Base-by-base conservation (phyloP, 2,797 vertebrate species). In the Xenops minutus region DNA sequence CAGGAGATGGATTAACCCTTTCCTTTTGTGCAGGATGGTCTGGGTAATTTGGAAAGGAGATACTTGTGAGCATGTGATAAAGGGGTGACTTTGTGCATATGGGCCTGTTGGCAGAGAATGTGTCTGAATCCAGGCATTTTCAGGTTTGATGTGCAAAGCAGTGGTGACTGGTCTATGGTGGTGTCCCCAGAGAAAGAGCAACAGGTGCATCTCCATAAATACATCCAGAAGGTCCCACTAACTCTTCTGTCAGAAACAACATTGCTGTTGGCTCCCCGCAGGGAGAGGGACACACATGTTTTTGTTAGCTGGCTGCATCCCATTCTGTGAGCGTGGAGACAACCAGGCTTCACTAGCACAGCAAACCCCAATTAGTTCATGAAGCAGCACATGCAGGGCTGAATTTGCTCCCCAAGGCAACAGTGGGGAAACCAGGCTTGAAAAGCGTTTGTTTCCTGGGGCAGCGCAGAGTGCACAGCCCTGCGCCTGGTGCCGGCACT, bases 401-500 rank as follows among this genome's bases (percentile, higher is more conserved):
- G 82, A 77, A 54, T 44, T 91, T 24, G 26, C 16, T 74, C 56
- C 76, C 76, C 55, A 67, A 54, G 90, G 79, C 2, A 4, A n/a
- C 30, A 13, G 49, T 1, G 1, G 26, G 41, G 63, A 86, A 92
- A 56, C 32, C 66, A 63, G 72, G 27, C 82, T 93, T 82, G 76
- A 39, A 76, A 89, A 88, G 55, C 1, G 1, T 30, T 36, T 71
- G 10, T 77, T 86, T 92, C 83, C 43, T 2, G 4, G 74, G 81
- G 51, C 69, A 32, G 39, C 4, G 0, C 23, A 6, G 30, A 48
- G 22, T 4, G 1, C 0, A 2, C 58, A 67, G 36, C 49, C 41
- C 44, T 29, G 44, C 1, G 1, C 43, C 41, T 4, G 0, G 30
- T 2, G 5, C n/a, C 3, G 1, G 36, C 1, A 5, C 24, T 56